phyloP scores from a whole-genome alignment of 2,888 invertebrate species.

The Cerastis rubricosa region DNA sequence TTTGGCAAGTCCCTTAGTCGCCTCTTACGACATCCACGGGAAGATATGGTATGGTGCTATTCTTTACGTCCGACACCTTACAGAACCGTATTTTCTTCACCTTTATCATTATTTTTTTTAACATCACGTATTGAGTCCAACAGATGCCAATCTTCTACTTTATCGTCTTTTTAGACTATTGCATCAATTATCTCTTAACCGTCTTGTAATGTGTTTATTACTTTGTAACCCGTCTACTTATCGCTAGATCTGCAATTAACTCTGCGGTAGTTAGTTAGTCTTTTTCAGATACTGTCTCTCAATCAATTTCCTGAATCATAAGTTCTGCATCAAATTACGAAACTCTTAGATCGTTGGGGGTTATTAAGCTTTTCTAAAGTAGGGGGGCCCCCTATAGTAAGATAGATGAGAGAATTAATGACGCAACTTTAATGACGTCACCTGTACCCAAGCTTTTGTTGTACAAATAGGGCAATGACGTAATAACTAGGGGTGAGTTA shows the following conservation, averaged over 20 bases:
- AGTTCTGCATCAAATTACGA: slow-evolving; percentile 18
- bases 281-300: slow-evolving; percentile 23
- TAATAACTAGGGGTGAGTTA: slow-evolving; percentile 38
- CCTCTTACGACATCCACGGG: no score
- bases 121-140: slow-evolving; percentile 15
- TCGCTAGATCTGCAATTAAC: slow-evolving; percentile 42
- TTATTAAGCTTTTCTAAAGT: slow-evolving; percentile 21
- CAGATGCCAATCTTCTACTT: background rate
- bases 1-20: no score
- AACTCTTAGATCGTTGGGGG: slow-evolving; percentile 1
- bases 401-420: slow-evolving; percentile 28
- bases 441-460: slow-evolving; percentile 39
- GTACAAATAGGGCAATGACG: slow-evolving; percentile 47
- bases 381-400: slow-evolving; percentile 24
- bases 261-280: slow-evolving; percentile 11
- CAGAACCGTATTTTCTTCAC: slow-evolving; percentile 11
- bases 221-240: slow-evolving; percentile 26
- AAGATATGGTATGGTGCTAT: no score
- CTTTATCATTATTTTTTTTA: slow-evolving; percentile 1
- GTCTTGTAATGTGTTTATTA: slow-evolving; percentile 32
- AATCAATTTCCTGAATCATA: slow-evolving; percentile 21
- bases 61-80: no score
- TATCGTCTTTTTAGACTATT: slow-evolving; percentile 20
- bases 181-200: slow-evolving; percentile 1
- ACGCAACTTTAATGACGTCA: slow-evolving; percentile 43